Evolutionary conservation across 2,113 vertebrate species (phyloP).

Genomic region (Sorex fumeus): DNA sequence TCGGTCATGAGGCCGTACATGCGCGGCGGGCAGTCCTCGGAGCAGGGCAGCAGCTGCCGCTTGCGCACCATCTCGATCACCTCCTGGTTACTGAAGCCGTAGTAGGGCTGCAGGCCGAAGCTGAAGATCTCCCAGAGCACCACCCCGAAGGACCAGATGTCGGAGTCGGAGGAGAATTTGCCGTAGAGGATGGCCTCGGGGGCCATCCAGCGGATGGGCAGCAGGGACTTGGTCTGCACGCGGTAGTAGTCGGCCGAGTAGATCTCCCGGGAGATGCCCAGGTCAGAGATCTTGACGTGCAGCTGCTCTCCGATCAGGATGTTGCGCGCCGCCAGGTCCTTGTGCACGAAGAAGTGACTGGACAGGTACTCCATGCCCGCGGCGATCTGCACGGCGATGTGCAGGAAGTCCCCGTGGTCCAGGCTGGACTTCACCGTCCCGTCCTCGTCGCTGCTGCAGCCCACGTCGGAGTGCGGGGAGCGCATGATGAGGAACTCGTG

Average conservation of each 20-base stretch:
- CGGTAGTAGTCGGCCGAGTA: constrained; percentile 97
- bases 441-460: constrained; percentile 98
- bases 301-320: constrained; percentile 97
- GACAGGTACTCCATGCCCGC: constrained; percentile 98
- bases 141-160: constrained; percentile 98
- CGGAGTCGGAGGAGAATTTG: constrained; percentile 97
- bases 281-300: constrained; percentile 97
- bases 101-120: constrained; percentile 98
- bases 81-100: constrained; percentile 98
- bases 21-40: constrained; percentile 97
- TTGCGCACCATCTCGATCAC: constrained; percentile 99
- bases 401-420: constrained; percentile 97
- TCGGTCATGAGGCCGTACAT: constrained; percentile 98
- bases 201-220: constrained; percentile 99
- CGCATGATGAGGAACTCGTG: constrained; percentile 99
- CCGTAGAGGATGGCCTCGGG: constrained; percentile 97
- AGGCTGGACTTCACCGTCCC: constrained; percentile 97
- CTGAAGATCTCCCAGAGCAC: constrained; percentile 99
- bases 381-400: constrained; percentile 96
- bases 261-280: constrained; percentile 97
- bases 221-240: constrained; percentile 94
- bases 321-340: constrained; percentile 97
- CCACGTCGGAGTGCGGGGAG: constrained; percentile 97
- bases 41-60: constrained; percentile 96
- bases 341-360: constrained; percentile 96